Evolutionary conservation across 2,888 invertebrate genomes (phyloP), one percentile per base, ranked within the genome.

Genomic region (Drosophila nigricruria): DNA sequence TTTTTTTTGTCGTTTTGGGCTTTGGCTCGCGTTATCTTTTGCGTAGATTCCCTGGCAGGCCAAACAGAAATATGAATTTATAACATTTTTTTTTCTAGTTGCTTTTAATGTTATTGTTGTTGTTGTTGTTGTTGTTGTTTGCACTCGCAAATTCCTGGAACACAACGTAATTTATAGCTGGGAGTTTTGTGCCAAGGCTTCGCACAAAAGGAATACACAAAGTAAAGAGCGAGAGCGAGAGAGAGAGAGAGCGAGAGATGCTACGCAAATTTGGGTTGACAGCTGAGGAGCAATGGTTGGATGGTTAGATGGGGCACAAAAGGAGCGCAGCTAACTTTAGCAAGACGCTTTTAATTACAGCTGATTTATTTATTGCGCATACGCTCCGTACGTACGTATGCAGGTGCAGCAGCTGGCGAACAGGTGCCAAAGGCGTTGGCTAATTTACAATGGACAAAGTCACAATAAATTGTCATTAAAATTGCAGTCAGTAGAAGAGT

Each of bases 301-400:
- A n/a, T 18, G 52, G 69, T 18, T 52, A 36, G 34, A 60, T 20
- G 9, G 23, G 20, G 10, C 18, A 58, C 42, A 30, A 54, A 49
- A 52, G 32, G 62, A 42, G 53, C 30, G 20, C 32, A 36, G 66
- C 56, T 61, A 70, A 66, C 78, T 77, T 73, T 59, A 42, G 72
- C 80, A 50, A 64, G 70, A 70, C 78, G 75, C 79, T 86, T 86
- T 83, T 83, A 83, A 83, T 83, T 83, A 86, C 86, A 66, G 56
- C 74, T 82, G 82, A 83, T 83, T 83, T 83, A 83, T 86, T 82
- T 81, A 83, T 84, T 82, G 85, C 85, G 85, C 74, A 81, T 74
- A 81, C 77, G 82, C 76, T 57, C 36, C 63, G 77, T 47, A 63
- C 69, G 70, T 69, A 77, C 63, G 77, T 47, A 66, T 73, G 70